phyloP scores from a whole-genome alignment of 2,888 invertebrate genomes.

The Druceiella hillmani region DNA sequence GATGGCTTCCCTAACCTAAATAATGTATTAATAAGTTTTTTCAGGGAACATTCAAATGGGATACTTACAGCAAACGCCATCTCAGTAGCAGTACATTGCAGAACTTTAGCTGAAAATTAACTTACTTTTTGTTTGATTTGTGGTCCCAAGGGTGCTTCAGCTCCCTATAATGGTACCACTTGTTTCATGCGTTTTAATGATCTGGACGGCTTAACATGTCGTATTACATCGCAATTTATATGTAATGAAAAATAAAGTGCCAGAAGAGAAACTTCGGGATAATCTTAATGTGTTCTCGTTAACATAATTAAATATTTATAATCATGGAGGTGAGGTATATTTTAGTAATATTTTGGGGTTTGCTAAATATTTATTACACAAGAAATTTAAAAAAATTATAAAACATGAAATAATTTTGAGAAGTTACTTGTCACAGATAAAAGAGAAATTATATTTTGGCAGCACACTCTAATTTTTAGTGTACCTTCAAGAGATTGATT shows the following conservation, averaged over 20 bases:
- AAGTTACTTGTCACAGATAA: too few relatives aligned
- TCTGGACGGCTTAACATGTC: conserved; percentile 8
- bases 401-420: too few relatives aligned
- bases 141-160: conserved; percentile 6
- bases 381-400: too few relatives aligned
- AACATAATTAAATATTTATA: conserved; percentile 9
- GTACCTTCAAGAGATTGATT: too few relatives aligned
- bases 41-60: conserved; percentile 8
- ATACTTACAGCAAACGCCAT: conserved; percentile 9
- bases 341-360: too few relatives aligned
- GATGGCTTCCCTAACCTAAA: too few relatives aligned
- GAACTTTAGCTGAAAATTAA: conserved; percentile 1
- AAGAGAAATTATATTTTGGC: too few relatives aligned
- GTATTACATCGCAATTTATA: conserved; percentile 9
- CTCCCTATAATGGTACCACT: conserved; percentile 3
- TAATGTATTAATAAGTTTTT: conserved; percentile 8
- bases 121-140: conserved; percentile 8
- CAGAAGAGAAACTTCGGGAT: conserved; percentile 9
- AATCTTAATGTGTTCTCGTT: conserved; percentile 10
- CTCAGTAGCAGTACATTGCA: conserved; percentile 1
- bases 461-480: too few relatives aligned
- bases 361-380: too few relatives aligned
- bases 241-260: conserved; percentile 8
- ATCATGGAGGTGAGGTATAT: too few relatives aligned
- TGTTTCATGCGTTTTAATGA: conserved; percentile 10